Evolutionary conservation across 2,797 vertebrate genomes (phyloP), one percentile per base, ranked within the genome.

Genomic region (Poeciliopsis turneri): DNA sequence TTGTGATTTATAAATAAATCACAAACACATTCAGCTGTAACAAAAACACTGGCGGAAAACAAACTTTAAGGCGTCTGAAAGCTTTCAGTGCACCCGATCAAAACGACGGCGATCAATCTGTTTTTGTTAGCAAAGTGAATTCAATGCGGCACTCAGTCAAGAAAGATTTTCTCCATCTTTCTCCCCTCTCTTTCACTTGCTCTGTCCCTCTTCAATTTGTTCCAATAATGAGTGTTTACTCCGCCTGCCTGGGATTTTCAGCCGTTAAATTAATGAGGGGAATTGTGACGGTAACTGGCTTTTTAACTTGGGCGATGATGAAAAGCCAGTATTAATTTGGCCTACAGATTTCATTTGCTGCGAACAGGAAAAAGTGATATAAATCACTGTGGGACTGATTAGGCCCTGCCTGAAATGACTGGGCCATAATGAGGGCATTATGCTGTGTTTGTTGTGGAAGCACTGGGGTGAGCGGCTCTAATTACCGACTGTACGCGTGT

Each of bases 271-370:
- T 98, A 98, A 98, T 97, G 96, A 97, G 96, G 95, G 96, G 95
- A 96, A 97, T 94, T 97, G 96, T 97, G 96, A 96, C 96, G 96
- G 96, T 97, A 97, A 96, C 95, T 97, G 97, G 96, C 95, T 97
- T 97, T 96, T 97, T 96, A 97, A 97, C 96, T 97, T 96, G 96
- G 95, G 91, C 84, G 87, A 96, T 97, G 96, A 98, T 98, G 97
- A 97, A 98, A 98, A 98, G 97, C 97, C 97, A 97, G 96, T 97
- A 97, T 98, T 99, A 97, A 98, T 98, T 98, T 98, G 97, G 97
- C 97, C 97, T 97, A 98, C 97, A 97, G 97, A 98, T 98, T 98
- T 97, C 97, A 99, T 98, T 99, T 99, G 97, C 97, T 97, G 96
- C 95, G 96, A 97, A 98, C 97, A 97, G 97, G 96, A 97, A 97